Base-by-base conservation (phyloP, 1,140 invertebrate species). In the Heliothis subflexa region DNA sequence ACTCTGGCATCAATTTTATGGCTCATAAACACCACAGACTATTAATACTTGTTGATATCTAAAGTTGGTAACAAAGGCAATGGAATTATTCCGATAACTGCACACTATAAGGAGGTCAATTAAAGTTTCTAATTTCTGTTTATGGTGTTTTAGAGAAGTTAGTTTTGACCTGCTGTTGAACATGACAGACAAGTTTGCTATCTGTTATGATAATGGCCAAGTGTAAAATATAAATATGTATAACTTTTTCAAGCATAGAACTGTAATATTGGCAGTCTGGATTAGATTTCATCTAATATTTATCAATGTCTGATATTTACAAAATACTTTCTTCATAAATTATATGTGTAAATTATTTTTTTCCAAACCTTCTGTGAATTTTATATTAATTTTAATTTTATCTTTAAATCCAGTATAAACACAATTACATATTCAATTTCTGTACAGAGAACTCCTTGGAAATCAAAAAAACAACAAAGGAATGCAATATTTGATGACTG, bases 1-100 rank as follows among this genome's bases (percentile, higher is more conserved):
- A 57, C 3, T 25, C 18, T 25, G 18, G 10, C 52, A 12, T 12
- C 11, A 57, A 18, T 57, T 25, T 57, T 57, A 57, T 57, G 21
- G 55, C 18, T 28, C 55, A 57, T 57, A 57, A 57, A 57, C 55
- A 55, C 54, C 54, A 55, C 16, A 25, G 55, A 57, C 21, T 57
- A 57, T 13, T 25, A 57, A 57, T 10, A 40, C 59, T 64, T 16
- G 16, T 64, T 64, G 61, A 45, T 33, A 18, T 47, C 40, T 16
- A 47, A 47, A 18, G 14, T 40, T 28, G 14, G 14, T 28, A 61
- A 45, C 61, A 64, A 64, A 64, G 61, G 40, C 40, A 62, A 40
- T n/a, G 14, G 9, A 40, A 16, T 64, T 40, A 45, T 47, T 18
- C 33, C n/a, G 33, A 47, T 9, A 64, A 64, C 11, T 16, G n/a